These are phyloP conservation scores for Cephus cinctus DNA, from an alignment of 1,140 invertebrate species.

Conservation along the genomic window DNA sequence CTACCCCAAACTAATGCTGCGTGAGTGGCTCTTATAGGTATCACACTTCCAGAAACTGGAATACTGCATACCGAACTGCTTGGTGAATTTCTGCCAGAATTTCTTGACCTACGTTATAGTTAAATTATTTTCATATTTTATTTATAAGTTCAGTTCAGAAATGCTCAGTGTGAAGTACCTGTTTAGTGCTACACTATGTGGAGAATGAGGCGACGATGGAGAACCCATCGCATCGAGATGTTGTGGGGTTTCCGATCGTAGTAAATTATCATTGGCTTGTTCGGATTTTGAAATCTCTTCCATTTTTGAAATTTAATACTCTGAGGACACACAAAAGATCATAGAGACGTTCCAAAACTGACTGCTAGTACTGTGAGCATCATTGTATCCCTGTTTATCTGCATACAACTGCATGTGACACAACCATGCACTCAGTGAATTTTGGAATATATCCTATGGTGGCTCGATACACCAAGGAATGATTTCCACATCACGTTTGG, in stretches of 20 bases:
- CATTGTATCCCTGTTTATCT: no score
- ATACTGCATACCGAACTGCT: conserved; percentile 38
- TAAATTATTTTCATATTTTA: conserved; percentile 10
- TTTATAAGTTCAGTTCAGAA: neutral
- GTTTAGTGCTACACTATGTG: conserved; percentile 38
- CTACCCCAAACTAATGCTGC: conserved; percentile 57
- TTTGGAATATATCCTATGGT: no score
- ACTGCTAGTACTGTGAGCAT: no score
- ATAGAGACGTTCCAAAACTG: no score
- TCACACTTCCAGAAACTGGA: conserved; percentile 33
- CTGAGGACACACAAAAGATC: no score
- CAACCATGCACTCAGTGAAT: no score
- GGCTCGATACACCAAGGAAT: no score
- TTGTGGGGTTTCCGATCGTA: conserved; percentile 44
- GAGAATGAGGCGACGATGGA: conserved; percentile 46
- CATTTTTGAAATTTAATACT: no score
- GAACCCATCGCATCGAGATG: conserved; percentile 24
- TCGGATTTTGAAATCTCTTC: no score
- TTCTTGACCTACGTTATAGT: conserved; percentile 27
- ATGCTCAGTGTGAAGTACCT: conserved; percentile 25
- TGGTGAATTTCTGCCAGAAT: conserved; percentile 45
- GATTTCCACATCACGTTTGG: no score
- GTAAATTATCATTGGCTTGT: conserved; percentile 23
- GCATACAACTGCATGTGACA: no score
- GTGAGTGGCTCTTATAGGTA: conserved; percentile 55